Evolutionary conservation across 2,888 invertebrate genomes (phyloP).

Genomic region (Teleogryllus oceanicus): DNA sequence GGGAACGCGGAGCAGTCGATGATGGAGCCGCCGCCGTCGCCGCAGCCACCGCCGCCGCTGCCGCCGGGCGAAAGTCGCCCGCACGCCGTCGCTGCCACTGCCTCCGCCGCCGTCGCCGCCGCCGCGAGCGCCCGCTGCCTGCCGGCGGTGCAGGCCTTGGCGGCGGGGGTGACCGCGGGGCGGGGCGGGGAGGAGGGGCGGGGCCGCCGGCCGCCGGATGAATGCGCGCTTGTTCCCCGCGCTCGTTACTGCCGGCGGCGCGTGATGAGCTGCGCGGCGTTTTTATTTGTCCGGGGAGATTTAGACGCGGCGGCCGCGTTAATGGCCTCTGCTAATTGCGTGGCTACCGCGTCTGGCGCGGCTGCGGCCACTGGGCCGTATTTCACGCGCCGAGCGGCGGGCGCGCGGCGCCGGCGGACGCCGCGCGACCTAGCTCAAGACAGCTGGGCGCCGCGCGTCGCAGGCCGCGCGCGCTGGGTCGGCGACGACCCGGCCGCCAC

Average conservation of each 20-base stretch:
- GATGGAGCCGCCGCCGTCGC: constrained; percentile 6
- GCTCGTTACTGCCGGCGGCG: constrained; percentile 18
- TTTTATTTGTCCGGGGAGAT: constrained; percentile 7
- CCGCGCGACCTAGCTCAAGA: constrained; percentile 1
- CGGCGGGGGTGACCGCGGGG: background rate
- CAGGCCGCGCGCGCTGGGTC: too few relatives aligned
- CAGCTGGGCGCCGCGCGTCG: background rate
- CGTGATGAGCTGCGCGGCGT: constrained; percentile 18
- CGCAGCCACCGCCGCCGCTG: background rate
- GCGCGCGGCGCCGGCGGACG: background rate
- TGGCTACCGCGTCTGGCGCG: constrained; percentile 18
- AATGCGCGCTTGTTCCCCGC: constrained; percentile 18
- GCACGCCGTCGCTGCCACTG: background rate
- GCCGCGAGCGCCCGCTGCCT: background rate
- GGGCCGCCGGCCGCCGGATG: background rate
- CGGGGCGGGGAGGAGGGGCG: background rate
- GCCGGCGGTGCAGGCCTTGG: background rate
- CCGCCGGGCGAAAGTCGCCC: background rate
- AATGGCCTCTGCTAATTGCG: constrained; percentile 18
- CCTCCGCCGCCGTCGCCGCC: background rate
- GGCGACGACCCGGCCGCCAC: too few relatives aligned
- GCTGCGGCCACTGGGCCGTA: constrained; percentile 18
- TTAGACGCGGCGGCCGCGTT: constrained; percentile 18
- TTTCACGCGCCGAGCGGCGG: constrained; percentile 18
- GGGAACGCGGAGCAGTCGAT: constrained; percentile 46